Percentiles rank a stretch among this genome's conserved stretches.
Conservation (phyloP, 2,113 vertebrate genomes). For the Nematolebias whitei region DNA sequence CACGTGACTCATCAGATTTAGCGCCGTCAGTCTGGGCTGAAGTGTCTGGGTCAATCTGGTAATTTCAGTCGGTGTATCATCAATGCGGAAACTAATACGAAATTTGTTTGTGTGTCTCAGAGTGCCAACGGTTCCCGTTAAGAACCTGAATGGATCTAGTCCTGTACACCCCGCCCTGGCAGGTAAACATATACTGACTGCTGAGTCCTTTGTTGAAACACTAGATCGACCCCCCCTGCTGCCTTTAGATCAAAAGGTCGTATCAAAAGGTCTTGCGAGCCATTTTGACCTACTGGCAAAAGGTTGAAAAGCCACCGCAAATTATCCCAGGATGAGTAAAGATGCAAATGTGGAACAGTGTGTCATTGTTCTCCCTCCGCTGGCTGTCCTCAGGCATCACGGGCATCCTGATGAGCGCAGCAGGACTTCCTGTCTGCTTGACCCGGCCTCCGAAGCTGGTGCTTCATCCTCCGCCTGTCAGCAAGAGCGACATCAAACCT, state of each 20-base stretch:
- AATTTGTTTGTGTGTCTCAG: slow-evolving; percentile 62
- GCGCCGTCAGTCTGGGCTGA: background rate
- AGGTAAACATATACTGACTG: slow-evolving; percentile 69
- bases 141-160: slow-evolving; percentile 92
- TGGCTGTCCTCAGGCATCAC: slow-evolving; percentile 85
- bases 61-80: background rate
- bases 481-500: slow-evolving; percentile 94
- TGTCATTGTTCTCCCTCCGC: slow-evolving; percentile 13
- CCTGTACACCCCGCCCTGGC: slow-evolving; percentile 92
- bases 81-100: background rate
- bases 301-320: too few species aligned
- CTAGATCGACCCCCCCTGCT: background rate
- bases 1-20: slow-evolving; percentile 42
- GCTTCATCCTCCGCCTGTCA: slow-evolving; percentile 93
- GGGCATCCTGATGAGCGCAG: slow-evolving; percentile 94
- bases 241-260: too few species aligned
- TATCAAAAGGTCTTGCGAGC: too few species aligned
- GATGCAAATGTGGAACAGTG: background rate
- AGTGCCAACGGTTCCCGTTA: slow-evolving; percentile 93
- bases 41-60: background rate
- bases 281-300: too few species aligned
- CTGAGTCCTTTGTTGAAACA: background rate
- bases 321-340: too few species aligned
- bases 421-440: slow-evolving; percentile 91
- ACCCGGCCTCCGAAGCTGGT: slow-evolving; percentile 92